phyloP scores from a whole-genome alignment of 35 echinoderm and acorn worm genomes.

The Ophioderma brevispina region DNA sequence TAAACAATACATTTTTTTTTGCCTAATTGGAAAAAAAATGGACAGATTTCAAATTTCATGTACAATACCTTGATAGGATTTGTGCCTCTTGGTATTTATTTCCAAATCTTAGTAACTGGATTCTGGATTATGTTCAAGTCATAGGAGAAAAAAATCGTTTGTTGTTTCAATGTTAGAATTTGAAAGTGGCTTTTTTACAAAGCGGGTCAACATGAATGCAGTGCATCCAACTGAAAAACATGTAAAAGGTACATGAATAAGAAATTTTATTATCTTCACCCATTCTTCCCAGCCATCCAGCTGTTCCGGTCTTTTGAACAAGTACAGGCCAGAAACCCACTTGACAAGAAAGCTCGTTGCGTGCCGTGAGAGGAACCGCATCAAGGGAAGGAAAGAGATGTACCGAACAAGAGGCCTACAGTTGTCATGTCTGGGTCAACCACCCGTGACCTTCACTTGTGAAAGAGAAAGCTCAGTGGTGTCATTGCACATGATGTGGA shows the following conservation, averaged over 20 bases:
- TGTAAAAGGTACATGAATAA: background rate
- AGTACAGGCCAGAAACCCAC: constrained; percentile 92
- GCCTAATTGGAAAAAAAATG: too few species aligned
- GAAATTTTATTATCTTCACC: background rate
- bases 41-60: too few species aligned
- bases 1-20: too few species aligned
- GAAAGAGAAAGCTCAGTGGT: constrained; percentile 97
- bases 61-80: too few species aligned
- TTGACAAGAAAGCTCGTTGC: constrained; percentile 92
- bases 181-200: background rate
- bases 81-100: too few species aligned
- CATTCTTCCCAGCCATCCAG: constrained; percentile 61
- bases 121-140: background rate
- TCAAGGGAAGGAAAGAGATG: constrained; percentile 94
- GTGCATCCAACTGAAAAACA: background rate
- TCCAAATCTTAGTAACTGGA: background rate
- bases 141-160: background rate
- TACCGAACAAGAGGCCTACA: constrained; percentile 81
- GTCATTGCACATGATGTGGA: constrained; percentile 98
- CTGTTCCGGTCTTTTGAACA: constrained; percentile 91
- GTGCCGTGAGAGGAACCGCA: constrained; percentile 82
- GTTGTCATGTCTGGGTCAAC: constrained; percentile 76
- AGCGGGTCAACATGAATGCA: background rate
- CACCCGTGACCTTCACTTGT: constrained; percentile 85
- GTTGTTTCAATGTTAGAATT: background rate